Evolutionary conservation across 2,113 vertebrate species (phyloP).

Genomic region (Tonatia bakeri): DNA sequence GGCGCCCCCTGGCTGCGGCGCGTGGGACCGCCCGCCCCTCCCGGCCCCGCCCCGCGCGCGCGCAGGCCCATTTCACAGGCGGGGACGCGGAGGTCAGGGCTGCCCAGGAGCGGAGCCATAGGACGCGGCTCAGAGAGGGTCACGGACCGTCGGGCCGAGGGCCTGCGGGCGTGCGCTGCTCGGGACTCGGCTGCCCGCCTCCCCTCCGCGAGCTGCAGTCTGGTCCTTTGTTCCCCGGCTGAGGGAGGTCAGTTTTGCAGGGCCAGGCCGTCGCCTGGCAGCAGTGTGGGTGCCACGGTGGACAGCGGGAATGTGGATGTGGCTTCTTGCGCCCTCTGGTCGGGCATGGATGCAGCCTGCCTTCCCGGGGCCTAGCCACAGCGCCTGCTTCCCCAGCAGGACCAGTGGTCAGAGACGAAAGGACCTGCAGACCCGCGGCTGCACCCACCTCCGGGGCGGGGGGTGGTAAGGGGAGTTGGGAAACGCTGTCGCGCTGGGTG

Average conservation of each 20-base stretch:
- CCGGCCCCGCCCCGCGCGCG: too few relatives aligned
- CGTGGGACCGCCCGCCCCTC: neutral
- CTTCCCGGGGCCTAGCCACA: neutral
- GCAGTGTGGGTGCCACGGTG: rapidly evolving
- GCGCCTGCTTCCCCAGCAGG: neutral
- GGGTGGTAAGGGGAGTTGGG: neutral
- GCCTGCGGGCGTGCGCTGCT: neutral
- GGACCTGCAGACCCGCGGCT: neutral
- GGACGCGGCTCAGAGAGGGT: neutral
- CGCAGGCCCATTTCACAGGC: neutral
- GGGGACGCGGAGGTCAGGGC: neutral
- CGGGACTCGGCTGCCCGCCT: too few relatives aligned
- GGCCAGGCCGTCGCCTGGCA: too few relatives aligned
- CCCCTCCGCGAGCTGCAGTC: neutral
- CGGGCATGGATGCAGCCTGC: neutral
- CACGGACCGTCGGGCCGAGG: rapidly evolving
- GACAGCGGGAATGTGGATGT: neutral
- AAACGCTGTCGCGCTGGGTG: neutral
- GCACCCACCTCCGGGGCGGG: too few relatives aligned
- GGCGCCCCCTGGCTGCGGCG: constrained; percentile 14
- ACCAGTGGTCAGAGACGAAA: rapidly evolving
- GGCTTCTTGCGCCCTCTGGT: neutral
- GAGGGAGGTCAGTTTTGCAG: neutral
- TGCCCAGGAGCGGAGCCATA: rapidly evolving
- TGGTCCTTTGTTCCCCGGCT: neutral